phyloP scores from a whole-genome alignment of 2,888 invertebrate genomes.

The Drosophila nigricruria region DNA sequence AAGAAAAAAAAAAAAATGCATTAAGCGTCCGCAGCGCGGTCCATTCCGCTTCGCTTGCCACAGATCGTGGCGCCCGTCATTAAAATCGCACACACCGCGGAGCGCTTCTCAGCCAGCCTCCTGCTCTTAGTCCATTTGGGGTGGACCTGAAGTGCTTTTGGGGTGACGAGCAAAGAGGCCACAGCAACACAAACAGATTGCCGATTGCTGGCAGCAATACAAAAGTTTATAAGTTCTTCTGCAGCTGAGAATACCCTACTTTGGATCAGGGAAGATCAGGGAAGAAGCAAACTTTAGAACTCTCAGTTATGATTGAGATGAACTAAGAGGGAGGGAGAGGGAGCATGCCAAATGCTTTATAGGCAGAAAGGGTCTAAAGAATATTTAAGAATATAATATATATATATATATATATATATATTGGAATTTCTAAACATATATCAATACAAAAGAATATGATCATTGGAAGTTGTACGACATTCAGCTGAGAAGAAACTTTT shows the following conservation, averaged over 20 bases:
- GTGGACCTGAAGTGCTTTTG: conserved; percentile 56
- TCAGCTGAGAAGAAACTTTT: too few species aligned
- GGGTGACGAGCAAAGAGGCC: conserved; percentile 34
- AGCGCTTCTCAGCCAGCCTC: conserved; percentile 52
- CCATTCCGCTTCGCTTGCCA: conserved; percentile 5
- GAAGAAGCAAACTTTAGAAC: neutral
- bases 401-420: neutral
- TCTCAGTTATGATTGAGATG: neutral
- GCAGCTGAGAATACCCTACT: conserved; percentile 13
- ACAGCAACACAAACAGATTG: conserved; percentile 11
- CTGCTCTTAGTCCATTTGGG: conserved; percentile 17
- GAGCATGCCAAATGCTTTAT: too few species aligned
- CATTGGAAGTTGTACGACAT: too few species aligned
- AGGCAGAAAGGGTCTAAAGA: too few species aligned
- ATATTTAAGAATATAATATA: too few species aligned
- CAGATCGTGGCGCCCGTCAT: conserved; percentile 47
- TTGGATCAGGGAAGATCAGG: too few species aligned
- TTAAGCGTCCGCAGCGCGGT: conserved; percentile 55
- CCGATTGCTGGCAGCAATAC: conserved; percentile 28
- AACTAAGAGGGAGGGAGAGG: neutral
- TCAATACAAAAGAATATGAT: too few species aligned
- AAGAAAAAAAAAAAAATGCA: conserved; percentile 71
- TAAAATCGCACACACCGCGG: conserved; percentile 61
- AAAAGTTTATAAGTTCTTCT: neutral
- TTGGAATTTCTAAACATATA: too few species aligned